Evolutionary conservation across 2,888 invertebrate genomes (phyloP).

Genomic region (Marasmarcha lunaedactyla): DNA sequence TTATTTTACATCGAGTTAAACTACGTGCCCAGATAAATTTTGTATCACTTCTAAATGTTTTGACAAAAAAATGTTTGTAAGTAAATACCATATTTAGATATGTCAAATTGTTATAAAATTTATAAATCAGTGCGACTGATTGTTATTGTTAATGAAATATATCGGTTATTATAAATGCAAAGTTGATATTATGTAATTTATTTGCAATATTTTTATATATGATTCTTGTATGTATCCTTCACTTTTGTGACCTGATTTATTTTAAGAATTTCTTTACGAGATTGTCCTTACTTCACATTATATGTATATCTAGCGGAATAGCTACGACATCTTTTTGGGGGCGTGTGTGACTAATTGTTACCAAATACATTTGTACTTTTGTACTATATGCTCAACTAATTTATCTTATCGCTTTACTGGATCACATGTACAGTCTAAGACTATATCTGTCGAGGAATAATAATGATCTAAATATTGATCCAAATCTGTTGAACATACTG

Average conservation of each 20-base stretch:
- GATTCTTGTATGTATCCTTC: conserved; percentile 43
- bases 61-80: conserved; percentile 16
- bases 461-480: background rate
- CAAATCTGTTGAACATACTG: too few species aligned
- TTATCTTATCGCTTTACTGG: conserved; percentile 2
- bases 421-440: too few species aligned
- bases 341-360: conserved; percentile 33
- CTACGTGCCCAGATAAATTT: conserved; percentile 31
- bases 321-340: background rate
- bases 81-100: conserved; percentile 13
- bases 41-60: conserved; percentile 19
- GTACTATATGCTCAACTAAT: conserved; percentile 24
- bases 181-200: conserved; percentile 9
- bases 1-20: conserved; percentile 35
- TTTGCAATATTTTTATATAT: conserved; percentile 25
- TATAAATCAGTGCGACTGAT: conserved; percentile 19
- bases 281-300: too few species aligned
- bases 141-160: conserved; percentile 1
- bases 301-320: background rate
- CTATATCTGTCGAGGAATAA: conserved; percentile 16
- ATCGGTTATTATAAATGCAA: background rate
- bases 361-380: conserved; percentile 37
- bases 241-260: conserved; percentile 69
- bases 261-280: conserved; percentile 49
- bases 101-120: conserved; percentile 15